Conservation (phyloP, 1,140 invertebrate species). For the Drosophila obscura region DNA sequence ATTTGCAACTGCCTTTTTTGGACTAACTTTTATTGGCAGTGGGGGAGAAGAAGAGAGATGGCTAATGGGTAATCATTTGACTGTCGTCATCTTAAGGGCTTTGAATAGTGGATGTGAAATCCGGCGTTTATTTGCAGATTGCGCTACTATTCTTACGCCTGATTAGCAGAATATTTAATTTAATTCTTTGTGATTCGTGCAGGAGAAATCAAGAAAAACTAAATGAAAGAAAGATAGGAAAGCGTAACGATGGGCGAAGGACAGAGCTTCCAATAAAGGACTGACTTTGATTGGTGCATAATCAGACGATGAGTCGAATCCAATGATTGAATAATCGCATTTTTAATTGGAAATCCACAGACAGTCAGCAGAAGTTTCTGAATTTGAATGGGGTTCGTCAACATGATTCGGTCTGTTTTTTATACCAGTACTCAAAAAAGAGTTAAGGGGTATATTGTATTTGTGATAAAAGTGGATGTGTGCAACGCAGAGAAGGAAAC, state of each 20-base stretch:
- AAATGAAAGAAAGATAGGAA: too few relatives aligned
- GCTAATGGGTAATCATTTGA: constrained; percentile 61
- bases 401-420: constrained; percentile 31
- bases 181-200: constrained; percentile 37
- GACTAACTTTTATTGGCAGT: constrained; percentile 17
- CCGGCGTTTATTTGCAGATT: constrained; percentile 48
- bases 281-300: constrained; percentile 51
- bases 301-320: constrained; percentile 47
- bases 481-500: too few relatives aligned
- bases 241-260: too few relatives aligned
- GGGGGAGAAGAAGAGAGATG: constrained; percentile 15
- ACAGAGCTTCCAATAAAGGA: constrained; percentile 9
- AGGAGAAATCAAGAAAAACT: not conserved
- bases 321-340: constrained; percentile 59
- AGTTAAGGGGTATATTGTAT: too few relatives aligned
- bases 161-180: constrained; percentile 64
- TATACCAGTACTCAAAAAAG: too few relatives aligned
- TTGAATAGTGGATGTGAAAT: constrained; percentile 28
- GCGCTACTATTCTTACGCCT: constrained; percentile 48
- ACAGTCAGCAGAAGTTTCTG: constrained; percentile 25
- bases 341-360: constrained; percentile 38
- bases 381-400: constrained; percentile 33
- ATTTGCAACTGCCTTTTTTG: not conserved
- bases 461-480: too few relatives aligned
- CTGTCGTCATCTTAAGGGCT: constrained; percentile 49